A percentile compares a stretch with the other conserved stretches of the same genome.
Conservation (phyloP, 2,113 vertebrate species). For the Oreochromis niloticus region DNA sequence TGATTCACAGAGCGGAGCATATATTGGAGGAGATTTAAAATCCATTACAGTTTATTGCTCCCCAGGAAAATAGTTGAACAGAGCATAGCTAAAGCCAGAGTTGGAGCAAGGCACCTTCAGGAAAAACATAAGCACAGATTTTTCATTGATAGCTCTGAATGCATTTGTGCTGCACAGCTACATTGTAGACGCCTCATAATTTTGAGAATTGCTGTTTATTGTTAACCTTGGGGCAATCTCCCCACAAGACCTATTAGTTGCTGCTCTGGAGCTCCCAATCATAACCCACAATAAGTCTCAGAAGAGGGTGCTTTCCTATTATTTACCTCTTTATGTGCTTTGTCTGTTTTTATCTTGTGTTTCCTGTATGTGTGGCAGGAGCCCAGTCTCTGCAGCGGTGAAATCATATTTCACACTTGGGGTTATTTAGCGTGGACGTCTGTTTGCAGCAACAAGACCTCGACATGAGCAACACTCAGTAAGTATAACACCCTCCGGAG, state of each 20-base stretch:
- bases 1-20: slow-evolving; percentile 44
- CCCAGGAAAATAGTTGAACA: slow-evolving; percentile 43
- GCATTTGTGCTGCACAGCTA: neutral
- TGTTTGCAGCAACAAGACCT: slow-evolving; percentile 40
- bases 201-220: neutral
- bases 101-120: neutral
- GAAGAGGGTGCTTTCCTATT: neutral
- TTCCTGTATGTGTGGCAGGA: slow-evolving; percentile 47
- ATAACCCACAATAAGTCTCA: neutral
- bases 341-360: neutral
- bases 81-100: slow-evolving; percentile 1
- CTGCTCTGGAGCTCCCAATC: neutral
- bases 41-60: slow-evolving; percentile 51
- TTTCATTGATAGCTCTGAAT: neutral
- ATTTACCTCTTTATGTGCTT: neutral
- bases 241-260: neutral
- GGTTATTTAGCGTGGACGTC: slow-evolving; percentile 46
- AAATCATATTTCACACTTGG: slow-evolving; percentile 47
- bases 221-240: neutral
- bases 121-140: neutral
- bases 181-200: neutral
- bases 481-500: slow-evolving; percentile 45
- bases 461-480: slow-evolving; percentile 75
- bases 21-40: slow-evolving; percentile 59
- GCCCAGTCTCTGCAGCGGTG: slow-evolving; percentile 47